phyloP scores from a whole-genome alignment of 2,888 invertebrate species.

The Chironomus riparius region DNA sequence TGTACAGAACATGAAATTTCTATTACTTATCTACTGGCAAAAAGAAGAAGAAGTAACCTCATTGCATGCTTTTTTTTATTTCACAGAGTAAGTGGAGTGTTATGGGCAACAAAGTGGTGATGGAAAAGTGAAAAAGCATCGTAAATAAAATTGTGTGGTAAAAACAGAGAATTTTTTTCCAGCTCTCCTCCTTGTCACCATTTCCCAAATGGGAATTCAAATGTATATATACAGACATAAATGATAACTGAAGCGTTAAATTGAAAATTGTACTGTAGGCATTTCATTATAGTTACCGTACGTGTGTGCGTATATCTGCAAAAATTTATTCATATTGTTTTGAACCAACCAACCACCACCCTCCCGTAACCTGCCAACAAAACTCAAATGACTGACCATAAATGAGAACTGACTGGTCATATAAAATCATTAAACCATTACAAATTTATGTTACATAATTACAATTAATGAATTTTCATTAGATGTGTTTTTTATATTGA shows the following conservation, averaged over 20 bases:
- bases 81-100: too few relatives aligned
- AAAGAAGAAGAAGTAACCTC: neutral
- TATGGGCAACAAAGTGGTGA: too few relatives aligned
- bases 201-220: conserved; percentile 17
- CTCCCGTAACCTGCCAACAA: too few relatives aligned
- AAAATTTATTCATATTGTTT: conserved; percentile 12
- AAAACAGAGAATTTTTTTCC: neutral
- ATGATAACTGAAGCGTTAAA: conserved; percentile 22
- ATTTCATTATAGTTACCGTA: neutral
- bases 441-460: conserved; percentile 22
- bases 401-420: neutral
- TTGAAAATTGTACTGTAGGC: conserved; percentile 13
- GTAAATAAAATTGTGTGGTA: neutral
- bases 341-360: too few relatives aligned
- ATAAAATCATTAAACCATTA: conserved; percentile 25
- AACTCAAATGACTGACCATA: neutral
- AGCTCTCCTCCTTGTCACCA: neutral
- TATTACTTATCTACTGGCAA: neutral
- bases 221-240: neutral
- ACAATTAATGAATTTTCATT: conserved; percentile 22
- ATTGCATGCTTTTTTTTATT: too few relatives aligned
- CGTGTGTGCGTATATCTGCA: neutral
- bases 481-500: neutral
- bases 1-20: neutral
- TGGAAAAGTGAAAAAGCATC: neutral